Conservation (phyloP, 1,140 invertebrate species). For the Leptinotarsa texana region DNA sequence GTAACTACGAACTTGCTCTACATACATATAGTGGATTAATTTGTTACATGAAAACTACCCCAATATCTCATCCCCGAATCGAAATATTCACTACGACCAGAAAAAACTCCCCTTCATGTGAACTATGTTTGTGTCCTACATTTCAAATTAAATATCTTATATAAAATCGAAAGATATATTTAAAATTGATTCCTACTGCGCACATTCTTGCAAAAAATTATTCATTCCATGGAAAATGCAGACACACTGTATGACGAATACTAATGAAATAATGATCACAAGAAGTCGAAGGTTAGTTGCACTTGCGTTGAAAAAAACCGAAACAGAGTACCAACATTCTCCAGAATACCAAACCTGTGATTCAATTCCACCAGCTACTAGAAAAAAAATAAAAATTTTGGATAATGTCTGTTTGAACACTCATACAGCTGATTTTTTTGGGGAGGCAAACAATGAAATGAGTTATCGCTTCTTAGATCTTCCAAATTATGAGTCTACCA, state of each 20-base stretch:
- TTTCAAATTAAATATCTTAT: too few relatives aligned
- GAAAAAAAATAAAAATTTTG: neutral
- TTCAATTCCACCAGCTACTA: neutral
- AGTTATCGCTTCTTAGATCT: neutral
- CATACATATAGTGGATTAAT: too few relatives aligned
- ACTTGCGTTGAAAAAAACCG: neutral
- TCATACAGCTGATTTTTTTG: neutral
- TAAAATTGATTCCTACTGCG: too few relatives aligned
- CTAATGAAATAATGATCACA: neutral
- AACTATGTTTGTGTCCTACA: too few relatives aligned
- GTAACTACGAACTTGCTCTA: too few relatives aligned
- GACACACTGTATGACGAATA: neutral
- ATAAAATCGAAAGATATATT: too few relatives aligned
- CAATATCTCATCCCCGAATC: too few relatives aligned
- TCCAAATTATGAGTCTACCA: neutral
- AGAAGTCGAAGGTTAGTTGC: neutral
- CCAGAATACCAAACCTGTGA: neutral
- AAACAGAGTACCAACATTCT: neutral
- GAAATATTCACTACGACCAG: too few relatives aligned
- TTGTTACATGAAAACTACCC: too few relatives aligned
- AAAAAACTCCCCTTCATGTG: too few relatives aligned
- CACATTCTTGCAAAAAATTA: too few relatives aligned
- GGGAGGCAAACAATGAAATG: neutral
- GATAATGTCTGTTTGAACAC: neutral
- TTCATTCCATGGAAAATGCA: too few relatives aligned